Base-by-base conservation (phyloP, 2,113 vertebrate species). In the Tetrax tetrax region DNA sequence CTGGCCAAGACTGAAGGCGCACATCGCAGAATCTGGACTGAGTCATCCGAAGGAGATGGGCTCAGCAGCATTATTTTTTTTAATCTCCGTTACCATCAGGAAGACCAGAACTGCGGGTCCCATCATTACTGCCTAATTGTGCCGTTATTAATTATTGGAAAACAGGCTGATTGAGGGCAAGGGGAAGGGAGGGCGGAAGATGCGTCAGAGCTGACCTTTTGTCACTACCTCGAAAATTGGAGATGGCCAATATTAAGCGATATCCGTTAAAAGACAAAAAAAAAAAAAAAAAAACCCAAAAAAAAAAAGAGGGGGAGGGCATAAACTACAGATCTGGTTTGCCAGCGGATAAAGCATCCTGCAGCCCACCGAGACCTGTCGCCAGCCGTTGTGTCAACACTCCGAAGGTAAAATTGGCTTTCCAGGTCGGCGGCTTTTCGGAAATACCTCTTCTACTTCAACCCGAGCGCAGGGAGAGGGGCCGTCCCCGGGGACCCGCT, bases 311-410 rank as follows among this genome's bases (percentile, higher is more conserved):
- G 41, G 41, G 13, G 41, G 12, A 15, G 9, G 7, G 33, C 9
- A 17, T 57, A 33, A 59, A 20, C 14, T 17, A 2, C 5, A 19
- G n/a, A 37, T 23, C 33, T 15, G 18, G 10, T 8, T 33, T 77
- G 48, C 8, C 70, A 22, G 61, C 1, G 22, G 51, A 7, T 3
- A 4, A 14, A 28, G 77, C 63, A 15, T 11, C 48, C 45, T 4
- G 5, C 33, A 4, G 31, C 15, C 14, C 8, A n/a, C 27, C 3
- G 51, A 5, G 10, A 48, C 19, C 27, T 22, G 16, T 45, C 4
- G 11, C 47, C 81, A 17, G 25, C 56, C 17, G 0, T 41, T 9
- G 8, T 2, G 54, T 2, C 81, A 8, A 5, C 47, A 0, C 4
- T 4, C 5, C 37, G 8, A 21, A 38, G 45, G 18, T 33, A 20